Conservation (phyloP, 2,113 vertebrate genomes). For the Actenoides hombroni region DNA sequence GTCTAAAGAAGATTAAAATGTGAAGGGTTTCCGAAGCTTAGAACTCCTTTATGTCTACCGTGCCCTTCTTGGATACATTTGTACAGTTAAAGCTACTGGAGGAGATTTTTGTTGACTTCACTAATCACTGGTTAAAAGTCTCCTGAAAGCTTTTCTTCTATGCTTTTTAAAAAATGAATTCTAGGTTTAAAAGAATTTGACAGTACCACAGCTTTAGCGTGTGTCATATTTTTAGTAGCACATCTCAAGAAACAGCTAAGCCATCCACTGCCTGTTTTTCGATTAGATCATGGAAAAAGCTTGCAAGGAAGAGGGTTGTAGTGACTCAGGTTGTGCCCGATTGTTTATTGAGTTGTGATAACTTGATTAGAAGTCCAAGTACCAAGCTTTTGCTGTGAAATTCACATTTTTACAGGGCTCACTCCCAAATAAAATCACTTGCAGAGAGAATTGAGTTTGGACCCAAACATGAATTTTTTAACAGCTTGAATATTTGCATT, state of each 20-base stretch:
- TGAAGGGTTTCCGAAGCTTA: not conserved
- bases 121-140: not conserved
- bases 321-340: not conserved
- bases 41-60: not conserved
- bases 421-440: not conserved
- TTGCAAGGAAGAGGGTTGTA: not conserved
- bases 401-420: not conserved
- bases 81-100: not conserved
- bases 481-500: not conserved
- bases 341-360: slow-evolving; percentile 5
- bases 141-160: not conserved
- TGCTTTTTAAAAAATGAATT: not conserved
- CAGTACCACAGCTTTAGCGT: not conserved
- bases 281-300: not conserved
- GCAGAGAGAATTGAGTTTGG: not conserved
- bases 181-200: not conserved
- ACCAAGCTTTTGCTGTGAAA: not conserved
- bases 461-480: not conserved
- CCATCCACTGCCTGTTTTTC: not conserved
- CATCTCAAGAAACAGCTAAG: not conserved
- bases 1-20: not conserved
- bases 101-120: not conserved
- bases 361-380: not conserved
- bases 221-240: not conserved
- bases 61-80: not conserved